These are phyloP conservation scores for Barbus barbus DNA, from an alignment of 2,113 vertebrate genomes.

Conservation along the genomic window DNA sequence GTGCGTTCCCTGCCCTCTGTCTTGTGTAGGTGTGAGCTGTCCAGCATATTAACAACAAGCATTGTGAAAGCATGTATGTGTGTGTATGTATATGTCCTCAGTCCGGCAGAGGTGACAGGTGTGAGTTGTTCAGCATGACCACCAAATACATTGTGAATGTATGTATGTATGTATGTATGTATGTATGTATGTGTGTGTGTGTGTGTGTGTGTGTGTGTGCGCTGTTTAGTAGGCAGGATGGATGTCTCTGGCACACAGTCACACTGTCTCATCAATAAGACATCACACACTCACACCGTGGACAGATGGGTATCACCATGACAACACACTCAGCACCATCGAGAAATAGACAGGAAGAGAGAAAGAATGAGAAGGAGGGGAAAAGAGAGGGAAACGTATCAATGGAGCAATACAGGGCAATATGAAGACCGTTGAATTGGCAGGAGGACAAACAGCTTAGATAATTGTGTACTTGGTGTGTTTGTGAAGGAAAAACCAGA, in stretches of 20 bases:
- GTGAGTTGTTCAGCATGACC: conserved; percentile 50
- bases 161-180: not conserved
- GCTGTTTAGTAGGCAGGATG: conserved; percentile 54
- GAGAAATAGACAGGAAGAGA: conserved; percentile 46
- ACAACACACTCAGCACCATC: conserved; percentile 56
- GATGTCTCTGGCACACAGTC: conserved; percentile 59
- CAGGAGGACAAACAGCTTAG: conserved; percentile 1
- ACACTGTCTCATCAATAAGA: conserved; percentile 64
- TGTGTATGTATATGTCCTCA: conserved; percentile 33
- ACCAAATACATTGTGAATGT: conserved; percentile 28
- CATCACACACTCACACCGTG: conserved; percentile 59
- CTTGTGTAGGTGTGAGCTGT: conserved; percentile 39
- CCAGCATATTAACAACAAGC: conserved; percentile 50
- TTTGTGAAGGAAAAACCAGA: not conserved
- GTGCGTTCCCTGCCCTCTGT: conserved; percentile 24
- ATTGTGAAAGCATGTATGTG: conserved; percentile 15
- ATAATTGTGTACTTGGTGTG: conserved; percentile 18
- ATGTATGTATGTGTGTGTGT: conserved; percentile 17
- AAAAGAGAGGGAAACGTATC: conserved; percentile 21
- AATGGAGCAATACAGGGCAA: conserved; percentile 11
- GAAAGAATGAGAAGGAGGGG: conserved; percentile 28
- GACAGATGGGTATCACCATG: conserved; percentile 61
- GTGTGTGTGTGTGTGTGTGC: not conserved
- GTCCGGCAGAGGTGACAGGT: conserved; percentile 51
- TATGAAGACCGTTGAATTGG: conserved; percentile 8